These are phyloP conservation scores for Umimayanthus chanpuru DNA, from an alignment of 92 coral and sea anemone genomes.

Conservation along the genomic window DNA sequence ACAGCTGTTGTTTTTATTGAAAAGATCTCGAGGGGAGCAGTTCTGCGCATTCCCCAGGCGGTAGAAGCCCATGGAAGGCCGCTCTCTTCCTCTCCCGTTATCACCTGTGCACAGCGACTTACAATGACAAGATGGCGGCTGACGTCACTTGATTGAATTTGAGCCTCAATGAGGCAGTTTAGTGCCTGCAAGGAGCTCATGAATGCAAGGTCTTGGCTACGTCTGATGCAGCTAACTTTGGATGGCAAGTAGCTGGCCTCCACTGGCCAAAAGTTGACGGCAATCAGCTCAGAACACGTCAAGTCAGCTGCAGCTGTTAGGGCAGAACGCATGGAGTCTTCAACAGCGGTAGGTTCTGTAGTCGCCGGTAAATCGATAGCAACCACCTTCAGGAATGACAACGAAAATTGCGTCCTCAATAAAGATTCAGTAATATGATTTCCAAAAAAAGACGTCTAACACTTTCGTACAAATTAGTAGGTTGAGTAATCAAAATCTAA, in stretches of 20 bases:
- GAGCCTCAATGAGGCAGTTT: neutral
- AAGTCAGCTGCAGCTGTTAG: neutral
- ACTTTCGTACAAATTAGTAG: too few relatives aligned
- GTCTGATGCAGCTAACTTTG: neutral
- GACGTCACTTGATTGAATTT: neutral
- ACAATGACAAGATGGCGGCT: constrained; percentile 42
- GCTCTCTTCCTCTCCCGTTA: constrained; percentile 13
- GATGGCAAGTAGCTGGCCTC: constrained; percentile 45
- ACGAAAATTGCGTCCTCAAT: neutral
- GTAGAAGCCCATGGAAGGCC: constrained; percentile 66
- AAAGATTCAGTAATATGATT: neutral
- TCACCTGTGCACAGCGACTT: constrained; percentile 46
- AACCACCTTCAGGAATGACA: constrained; percentile 19
- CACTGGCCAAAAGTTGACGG: constrained; percentile 69
- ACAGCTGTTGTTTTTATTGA: constrained; percentile 47
- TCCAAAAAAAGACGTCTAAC: neutral
- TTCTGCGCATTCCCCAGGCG: constrained; percentile 64
- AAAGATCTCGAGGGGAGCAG: constrained; percentile 58
- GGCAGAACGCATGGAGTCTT: constrained; percentile 4
- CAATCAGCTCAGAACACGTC: constrained; percentile 33
- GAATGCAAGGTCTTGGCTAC: constrained; percentile 43
- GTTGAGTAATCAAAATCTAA: too few relatives aligned
- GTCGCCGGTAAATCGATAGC: constrained; percentile 33
- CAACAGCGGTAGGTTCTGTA: neutral
- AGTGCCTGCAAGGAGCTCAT: constrained; percentile 34